These are phyloP conservation scores for Napeogenes inachia DNA, from an alignment of 2,888 invertebrate genomes.

Conservation along the genomic window DNA sequence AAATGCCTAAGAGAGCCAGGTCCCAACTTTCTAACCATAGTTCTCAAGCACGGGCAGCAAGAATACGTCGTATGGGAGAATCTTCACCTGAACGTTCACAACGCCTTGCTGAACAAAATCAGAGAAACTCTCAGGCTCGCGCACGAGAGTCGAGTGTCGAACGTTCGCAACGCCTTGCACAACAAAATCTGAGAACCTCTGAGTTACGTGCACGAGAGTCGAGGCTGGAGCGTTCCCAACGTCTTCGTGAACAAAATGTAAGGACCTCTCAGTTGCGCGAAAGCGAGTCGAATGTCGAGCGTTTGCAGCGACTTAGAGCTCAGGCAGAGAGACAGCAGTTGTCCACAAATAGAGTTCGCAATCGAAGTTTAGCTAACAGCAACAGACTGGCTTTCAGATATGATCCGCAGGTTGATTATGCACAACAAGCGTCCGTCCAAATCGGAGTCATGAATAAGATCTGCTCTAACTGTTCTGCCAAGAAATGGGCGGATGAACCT, in stretches of 20 bases:
- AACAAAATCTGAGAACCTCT: slow-evolving; percentile 16
- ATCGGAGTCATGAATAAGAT: too few relatives aligned
- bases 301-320: too few relatives aligned
- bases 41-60: slow-evolving; percentile 14
- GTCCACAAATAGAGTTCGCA: too few relatives aligned
- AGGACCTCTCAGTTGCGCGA: neutral
- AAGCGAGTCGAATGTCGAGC: neutral
- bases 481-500: too few relatives aligned
- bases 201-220: slow-evolving; percentile 10
- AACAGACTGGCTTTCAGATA: too few relatives aligned
- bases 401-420: too few relatives aligned
- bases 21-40: neutral
- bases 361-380: too few relatives aligned
- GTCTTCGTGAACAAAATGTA: slow-evolving; percentile 17
- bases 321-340: too few relatives aligned
- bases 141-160: slow-evolving; percentile 18
- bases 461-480: too few relatives aligned
- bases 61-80: slow-evolving; percentile 17
- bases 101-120: slow-evolving; percentile 11
- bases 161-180: slow-evolving; percentile 15
- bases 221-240: slow-evolving; percentile 15
- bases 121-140: slow-evolving; percentile 8
- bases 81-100: slow-evolving; percentile 14
- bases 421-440: too few relatives aligned
- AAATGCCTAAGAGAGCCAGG: too few relatives aligned